Evolutionary conservation across 2,113 vertebrate species (phyloP).

Genomic region (Chaenogobius annularis): DNA sequence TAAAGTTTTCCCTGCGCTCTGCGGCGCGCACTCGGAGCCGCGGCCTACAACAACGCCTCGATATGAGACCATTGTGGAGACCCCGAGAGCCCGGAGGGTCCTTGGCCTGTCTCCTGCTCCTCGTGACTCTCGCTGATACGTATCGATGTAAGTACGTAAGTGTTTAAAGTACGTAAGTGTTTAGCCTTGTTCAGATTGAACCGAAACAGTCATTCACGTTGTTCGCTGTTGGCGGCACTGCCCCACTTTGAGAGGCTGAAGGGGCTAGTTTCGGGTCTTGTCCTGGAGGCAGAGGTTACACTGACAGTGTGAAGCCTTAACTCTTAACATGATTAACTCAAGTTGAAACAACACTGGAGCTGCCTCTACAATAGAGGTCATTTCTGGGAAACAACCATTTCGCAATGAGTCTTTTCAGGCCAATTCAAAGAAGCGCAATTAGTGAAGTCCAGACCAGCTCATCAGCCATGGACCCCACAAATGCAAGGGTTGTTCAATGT

Average conservation of each 20-base stretch:
- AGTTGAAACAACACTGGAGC: conserved; percentile 32
- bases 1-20: conserved; percentile 35
- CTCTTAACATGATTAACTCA: conserved; percentile 5
- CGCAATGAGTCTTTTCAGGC: conserved; percentile 56
- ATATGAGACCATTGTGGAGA: conserved; percentile 37
- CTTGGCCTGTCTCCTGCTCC: conserved; percentile 57
- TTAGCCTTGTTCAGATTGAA: conserved; percentile 16
- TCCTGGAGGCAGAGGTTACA: background rate
- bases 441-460: conserved; percentile 29
- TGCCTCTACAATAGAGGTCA: conserved; percentile 28
- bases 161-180: conserved; percentile 4
- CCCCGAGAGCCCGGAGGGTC: conserved; percentile 41
- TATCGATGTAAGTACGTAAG: conserved; percentile 71
- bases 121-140: conserved; percentile 63
- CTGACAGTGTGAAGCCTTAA: conserved; percentile 14
- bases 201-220: background rate
- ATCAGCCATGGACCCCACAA: conserved; percentile 41
- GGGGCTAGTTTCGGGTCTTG: background rate
- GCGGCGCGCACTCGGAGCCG: conserved; percentile 27
- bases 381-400: conserved; percentile 69
- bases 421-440: conserved; percentile 47
- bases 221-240: background rate
- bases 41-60: conserved; percentile 57
- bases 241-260: conserved; percentile 13
- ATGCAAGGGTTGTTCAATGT: conserved; percentile 11